Evolutionary conservation across 2,888 invertebrate species (phyloP), one percentile per base, ranked within the genome.

Genomic region (Urechis unicinctus): DNA sequence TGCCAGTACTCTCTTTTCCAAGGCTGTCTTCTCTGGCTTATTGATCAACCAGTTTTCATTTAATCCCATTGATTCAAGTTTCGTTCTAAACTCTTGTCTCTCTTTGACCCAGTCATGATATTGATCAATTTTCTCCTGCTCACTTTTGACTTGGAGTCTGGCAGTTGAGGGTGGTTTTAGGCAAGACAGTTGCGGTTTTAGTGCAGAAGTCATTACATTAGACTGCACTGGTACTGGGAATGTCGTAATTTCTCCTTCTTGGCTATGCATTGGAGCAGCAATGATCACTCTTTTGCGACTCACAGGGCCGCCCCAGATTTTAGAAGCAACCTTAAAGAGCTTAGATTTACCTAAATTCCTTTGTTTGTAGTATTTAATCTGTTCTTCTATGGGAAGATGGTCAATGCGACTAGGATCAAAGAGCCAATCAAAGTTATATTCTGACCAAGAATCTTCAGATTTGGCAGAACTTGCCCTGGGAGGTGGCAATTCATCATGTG

Each of bases 351-450:
- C 59, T 17, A 76, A 59, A 53, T 75, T 68, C 24, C 74, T 55
- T 31, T 69, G 64, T 50, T 66, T 67, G 60, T 70, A 75, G 9
- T 52, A 41, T 17, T 67, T 64, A 44, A 75, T 64, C n/a, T 72
- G 68, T 28, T 73, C 64, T 43, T 67, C 67, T 22, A 64, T 61
- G 9, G 74, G 70, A 4, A 73, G 62, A 58, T 75, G 73, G 59
- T 74, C 74, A 57, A 70, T 58, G 52, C 74, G 70, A 53, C 69
- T 65, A 3, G 66, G 66, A 59, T 75, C 74, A 66, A 73, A 74
- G 30, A 76, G 64, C n/a, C 74, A 64, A 3, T 66, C 60, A 36
- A 74, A 59, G 21, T 69, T 66, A 58, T 68, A 72, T 51, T 53
- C 55, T n/a, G 24, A 21, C 54, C 49, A 47, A 24, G 53, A 21